phyloP scores from a whole-genome alignment of 2,113 vertebrate genomes.

The Candoia aspera region DNA sequence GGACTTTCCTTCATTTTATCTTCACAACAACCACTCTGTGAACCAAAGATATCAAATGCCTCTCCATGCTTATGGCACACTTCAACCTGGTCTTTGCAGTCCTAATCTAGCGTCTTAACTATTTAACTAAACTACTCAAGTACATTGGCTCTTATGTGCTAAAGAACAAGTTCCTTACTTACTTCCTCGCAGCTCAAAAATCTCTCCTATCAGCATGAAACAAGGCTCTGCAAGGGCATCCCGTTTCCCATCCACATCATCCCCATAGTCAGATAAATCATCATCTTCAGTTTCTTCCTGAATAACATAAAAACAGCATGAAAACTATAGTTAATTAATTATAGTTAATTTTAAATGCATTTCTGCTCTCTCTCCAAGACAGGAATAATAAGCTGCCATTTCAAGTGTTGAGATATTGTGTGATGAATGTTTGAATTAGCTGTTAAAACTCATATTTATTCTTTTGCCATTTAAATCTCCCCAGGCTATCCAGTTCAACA shows the following conservation, averaged over 20 bases:
- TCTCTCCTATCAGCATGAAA: conserved; percentile 98
- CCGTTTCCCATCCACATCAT: conserved; percentile 88
- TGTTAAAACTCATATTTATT: neutral
- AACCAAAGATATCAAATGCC: neutral
- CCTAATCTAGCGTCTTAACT: neutral
- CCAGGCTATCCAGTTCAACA: neutral
- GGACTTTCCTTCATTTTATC: neutral
- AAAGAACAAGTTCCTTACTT: conserved; percentile 64
- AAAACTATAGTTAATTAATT: neutral
- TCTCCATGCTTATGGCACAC: neutral
- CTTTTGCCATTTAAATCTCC: neutral
- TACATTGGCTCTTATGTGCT: neutral
- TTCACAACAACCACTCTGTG: neutral
- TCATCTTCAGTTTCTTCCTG: conserved; percentile 86
- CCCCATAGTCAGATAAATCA: conserved; percentile 91
- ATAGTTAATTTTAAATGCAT: neutral
- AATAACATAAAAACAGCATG: neutral
- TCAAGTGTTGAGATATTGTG: neutral
- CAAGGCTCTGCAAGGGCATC: conserved; percentile 94
- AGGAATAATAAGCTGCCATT: neutral
- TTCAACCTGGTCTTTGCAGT: neutral
- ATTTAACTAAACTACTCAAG: neutral
- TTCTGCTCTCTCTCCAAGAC: neutral
- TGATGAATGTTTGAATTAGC: neutral
- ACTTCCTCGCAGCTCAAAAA: conserved; percentile 99